phyloP scores from a whole-genome alignment of 1,140 invertebrate genomes.

The Aradophagus sp. region DNA sequence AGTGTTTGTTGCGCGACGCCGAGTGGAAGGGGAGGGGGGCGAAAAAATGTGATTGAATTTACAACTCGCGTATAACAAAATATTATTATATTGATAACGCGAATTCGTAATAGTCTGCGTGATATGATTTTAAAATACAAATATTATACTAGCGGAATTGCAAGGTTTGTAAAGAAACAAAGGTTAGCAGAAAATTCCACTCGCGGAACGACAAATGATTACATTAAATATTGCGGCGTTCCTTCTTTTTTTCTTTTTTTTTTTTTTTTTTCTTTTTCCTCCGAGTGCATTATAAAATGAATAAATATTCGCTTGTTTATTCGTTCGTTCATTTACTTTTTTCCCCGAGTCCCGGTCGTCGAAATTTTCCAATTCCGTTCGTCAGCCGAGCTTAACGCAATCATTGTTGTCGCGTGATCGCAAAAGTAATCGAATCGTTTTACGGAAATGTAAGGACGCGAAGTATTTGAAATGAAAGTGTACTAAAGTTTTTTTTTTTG shows the following conservation, averaged over 20 bases:
- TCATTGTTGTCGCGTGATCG: too few species aligned
- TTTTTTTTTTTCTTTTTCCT: conserved; percentile 21
- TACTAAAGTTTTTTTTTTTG: too few species aligned
- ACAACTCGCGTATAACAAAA: conserved; percentile 46
- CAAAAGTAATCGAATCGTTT: too few species aligned
- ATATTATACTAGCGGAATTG: conserved; percentile 55
- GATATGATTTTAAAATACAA: conserved; percentile 58
- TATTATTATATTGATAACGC: conserved; percentile 58
- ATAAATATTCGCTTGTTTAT: too few species aligned
- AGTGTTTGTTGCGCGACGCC: too few species aligned
- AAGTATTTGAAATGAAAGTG: too few species aligned
- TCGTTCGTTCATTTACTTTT: too few species aligned
- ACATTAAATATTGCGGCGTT: conserved; percentile 36
- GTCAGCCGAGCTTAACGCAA: too few species aligned
- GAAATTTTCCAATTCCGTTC: too few species aligned
- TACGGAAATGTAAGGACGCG: too few species aligned
- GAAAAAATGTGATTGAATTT: conserved; percentile 48
- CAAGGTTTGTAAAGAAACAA: conserved; percentile 53
- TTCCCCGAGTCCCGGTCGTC: too few species aligned
- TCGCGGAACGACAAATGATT: conserved; percentile 22
- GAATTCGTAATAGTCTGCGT: conserved; percentile 40
- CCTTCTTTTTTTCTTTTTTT: conserved; percentile 16
- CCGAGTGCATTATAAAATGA: conserved; percentile 26
- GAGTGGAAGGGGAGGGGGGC: too few species aligned
- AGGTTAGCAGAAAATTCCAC: conserved; percentile 57